Evolutionary conservation across 2,888 invertebrate species (phyloP), one percentile per base, ranked within the genome.

Genomic region (Doris montereyensis): DNA sequence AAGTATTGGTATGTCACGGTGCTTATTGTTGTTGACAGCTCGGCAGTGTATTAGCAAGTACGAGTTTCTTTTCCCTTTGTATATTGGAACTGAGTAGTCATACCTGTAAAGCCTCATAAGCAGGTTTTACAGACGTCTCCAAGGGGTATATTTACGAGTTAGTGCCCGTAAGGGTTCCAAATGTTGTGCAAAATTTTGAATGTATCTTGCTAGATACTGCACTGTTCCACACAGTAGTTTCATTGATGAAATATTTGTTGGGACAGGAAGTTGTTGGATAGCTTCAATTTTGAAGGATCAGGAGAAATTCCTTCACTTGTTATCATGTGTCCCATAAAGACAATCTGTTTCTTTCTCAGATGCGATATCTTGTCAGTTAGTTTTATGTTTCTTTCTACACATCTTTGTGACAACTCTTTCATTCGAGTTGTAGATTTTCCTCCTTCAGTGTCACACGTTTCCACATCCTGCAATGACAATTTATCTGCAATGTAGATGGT

Each of bases 191-290:
- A 80, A 65, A 4, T 78, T 67, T 0, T 81, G 72, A 10, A 82
- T 1, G 73, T 80, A 80, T 21, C 35, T 65, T 5, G 77, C 30
- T 77, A 85, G 77, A 68, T 85, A 83, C 67, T 84, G 83, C 0
- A 83, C 79, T 60, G 84, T 80, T 17, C 83, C 84, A 76, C 82
- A 84, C 2, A 84, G 72, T 41, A 82, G 58, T 72, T 77, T 79
- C 0, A 86, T 82, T 0, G 67, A 83, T n/a, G 76, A 68, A 0
- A 83, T 81, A 77, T 83, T 80, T 13, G 72, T 81, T 8, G 84
- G 82, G 5, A 72, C 8, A 0, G 79, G 81, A 77, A 83, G 81
- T n/a, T n/a, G n/a, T n/a, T n/a, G n/a, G n/a, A n/a, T n/a, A n/a
- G n/a, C n/a, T n/a, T n/a, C n/a, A n/a, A n/a, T n/a, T n/a, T n/a